These are phyloP conservation scores for Lasiommata megera DNA, from an alignment of 2,888 invertebrate species.

Conservation along the genomic window DNA sequence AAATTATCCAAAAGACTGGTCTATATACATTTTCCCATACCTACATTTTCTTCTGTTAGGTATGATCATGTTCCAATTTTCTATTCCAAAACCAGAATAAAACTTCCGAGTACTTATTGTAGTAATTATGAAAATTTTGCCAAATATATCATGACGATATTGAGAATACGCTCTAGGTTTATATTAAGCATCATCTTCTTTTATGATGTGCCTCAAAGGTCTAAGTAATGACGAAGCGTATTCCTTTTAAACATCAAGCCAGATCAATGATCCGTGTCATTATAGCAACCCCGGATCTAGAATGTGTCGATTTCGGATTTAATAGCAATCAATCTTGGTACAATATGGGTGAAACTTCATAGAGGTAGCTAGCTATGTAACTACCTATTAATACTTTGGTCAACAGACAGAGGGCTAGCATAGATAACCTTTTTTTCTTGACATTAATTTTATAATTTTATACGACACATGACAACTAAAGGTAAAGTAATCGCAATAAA, in stretches of 20 bases:
- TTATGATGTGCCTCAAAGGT: constrained; percentile 22
- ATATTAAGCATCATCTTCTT: constrained; percentile 9
- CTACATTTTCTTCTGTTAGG: no score
- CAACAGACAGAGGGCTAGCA: background rate
- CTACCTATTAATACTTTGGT: background rate
- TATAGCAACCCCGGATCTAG: constrained; percentile 49
- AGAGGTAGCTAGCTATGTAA: background rate
- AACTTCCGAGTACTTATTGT: background rate
- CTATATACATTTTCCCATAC: no score
- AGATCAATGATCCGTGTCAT: constrained; percentile 59
- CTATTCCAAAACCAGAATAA: background rate
- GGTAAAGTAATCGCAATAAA: no score
- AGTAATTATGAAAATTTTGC: background rate
- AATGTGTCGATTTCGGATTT: constrained; percentile 33
- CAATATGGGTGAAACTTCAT: constrained; percentile 16
- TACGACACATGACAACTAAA: no score
- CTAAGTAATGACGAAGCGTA: constrained; percentile 31
- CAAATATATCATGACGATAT: background rate
- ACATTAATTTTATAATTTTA: no score
- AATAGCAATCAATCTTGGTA: constrained; percentile 31
- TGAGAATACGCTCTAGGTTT: background rate
- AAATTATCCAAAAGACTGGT: no score
- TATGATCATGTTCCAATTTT: no score
- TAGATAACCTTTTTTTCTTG: no score
- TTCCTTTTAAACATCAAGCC: constrained; percentile 40